phyloP scores from a whole-genome alignment of 2,113 vertebrate species.

The Helogale parvula region DNA sequence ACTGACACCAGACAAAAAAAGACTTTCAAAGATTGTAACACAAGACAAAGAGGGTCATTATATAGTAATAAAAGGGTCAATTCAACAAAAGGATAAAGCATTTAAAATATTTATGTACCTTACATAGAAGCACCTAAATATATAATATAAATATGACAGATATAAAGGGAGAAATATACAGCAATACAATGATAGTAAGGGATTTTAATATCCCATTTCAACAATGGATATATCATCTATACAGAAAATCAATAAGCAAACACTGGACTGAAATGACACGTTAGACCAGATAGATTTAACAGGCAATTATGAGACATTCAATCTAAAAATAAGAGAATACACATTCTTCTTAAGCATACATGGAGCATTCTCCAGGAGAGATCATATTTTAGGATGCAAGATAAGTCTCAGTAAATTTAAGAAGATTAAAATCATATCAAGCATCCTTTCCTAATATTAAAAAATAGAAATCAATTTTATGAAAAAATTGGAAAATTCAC shows the following conservation, averaged over 20 bases:
- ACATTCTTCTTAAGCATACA: not conserved
- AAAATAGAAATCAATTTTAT: not conserved
- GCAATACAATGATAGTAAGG: not conserved
- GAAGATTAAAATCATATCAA: conserved; percentile 4
- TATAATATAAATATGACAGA: not conserved
- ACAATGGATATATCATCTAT: not conserved
- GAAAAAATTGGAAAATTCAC: not conserved
- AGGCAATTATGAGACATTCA: not conserved
- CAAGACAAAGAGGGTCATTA: not conserved
- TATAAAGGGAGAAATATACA: not conserved
- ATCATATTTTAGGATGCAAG: not conserved
- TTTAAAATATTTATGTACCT: not conserved
- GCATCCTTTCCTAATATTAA: not conserved
- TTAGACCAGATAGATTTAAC: not conserved
- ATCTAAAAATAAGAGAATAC: not conserved
- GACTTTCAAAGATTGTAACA: not conserved
- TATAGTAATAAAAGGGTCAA: not conserved
- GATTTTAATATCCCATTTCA: not conserved
- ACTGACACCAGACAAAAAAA: not conserved
- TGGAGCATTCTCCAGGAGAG: not conserved
- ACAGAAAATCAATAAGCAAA: not conserved
- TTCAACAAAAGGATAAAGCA: not conserved
- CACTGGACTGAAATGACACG: not conserved
- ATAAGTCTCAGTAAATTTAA: not conserved
- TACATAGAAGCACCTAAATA: not conserved